Evolutionary conservation across 2,888 invertebrate genomes (phyloP), one percentile per base, ranked within the genome.

Genomic region (Thecophora atra): DNA sequence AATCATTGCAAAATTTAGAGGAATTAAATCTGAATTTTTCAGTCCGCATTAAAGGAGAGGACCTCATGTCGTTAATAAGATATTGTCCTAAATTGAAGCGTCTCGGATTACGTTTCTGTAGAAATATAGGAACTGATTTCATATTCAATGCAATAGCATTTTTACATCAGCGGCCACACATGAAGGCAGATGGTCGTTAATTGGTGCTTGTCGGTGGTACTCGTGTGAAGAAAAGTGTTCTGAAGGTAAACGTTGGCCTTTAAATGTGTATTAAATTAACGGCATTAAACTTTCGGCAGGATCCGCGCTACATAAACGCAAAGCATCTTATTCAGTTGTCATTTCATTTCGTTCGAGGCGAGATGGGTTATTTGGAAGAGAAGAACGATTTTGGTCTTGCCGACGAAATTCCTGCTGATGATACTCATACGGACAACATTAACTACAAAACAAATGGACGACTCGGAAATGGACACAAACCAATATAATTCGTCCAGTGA

Each of bases 271-370:
- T 19, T 42, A 37, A 30, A 19, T 8, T 52, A 26, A 51, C 1
- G 19, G 21, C 4, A 19, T 30, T 19, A 17, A 51, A 11, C 17
- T 54, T 6, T 37, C 19, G 13, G 5, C 17, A 74, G 74, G 24
- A 47, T 44, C 13, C 54, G 3, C 17, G 21, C 26, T 74, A 74
- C 28, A 19, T 56, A n/a, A 60, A 70, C n/a, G 62, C 58, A 8
- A 44, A 52, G 21, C 72, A 72, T 62, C 54, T 72, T 19, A 7
- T 74, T 42, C 64, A 51, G 15, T 24, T 74, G 30, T 72, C 71
- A 19, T 74, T 72, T 58, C 70, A 72, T 44, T 15, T 21, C 21
- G 52, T 62, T 17, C 47, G 51, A 19, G 42, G 58, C 8, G 17
- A 66, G 21, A n/a, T 13, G 15, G 74, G 74, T 17, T 62, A 52